Percentiles rank a stretch among this genome's conserved stretches.
Evolutionary conservation across 1,140 invertebrate genomes (phyloP).

Genomic region (Popillia japonica): DNA sequence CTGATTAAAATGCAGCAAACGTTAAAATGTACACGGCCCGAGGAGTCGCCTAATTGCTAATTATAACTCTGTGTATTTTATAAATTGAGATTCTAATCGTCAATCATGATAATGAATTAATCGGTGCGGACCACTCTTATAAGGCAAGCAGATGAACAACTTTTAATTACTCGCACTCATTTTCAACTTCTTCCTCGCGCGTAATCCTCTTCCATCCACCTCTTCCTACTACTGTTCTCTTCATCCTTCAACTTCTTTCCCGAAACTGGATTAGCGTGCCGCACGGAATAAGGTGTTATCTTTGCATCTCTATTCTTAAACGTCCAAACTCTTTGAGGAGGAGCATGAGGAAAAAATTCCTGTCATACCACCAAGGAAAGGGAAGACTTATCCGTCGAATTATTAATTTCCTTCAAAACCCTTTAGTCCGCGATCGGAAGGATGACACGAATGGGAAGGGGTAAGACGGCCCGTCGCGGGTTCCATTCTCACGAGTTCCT

Average conservation of each 20-base stretch:
- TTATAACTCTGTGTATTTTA: conserved; percentile 61
- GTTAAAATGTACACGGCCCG: conserved; percentile 50
- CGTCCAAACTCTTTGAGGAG: neutral
- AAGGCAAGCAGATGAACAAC: conserved; percentile 52
- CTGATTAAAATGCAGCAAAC: conserved; percentile 57
- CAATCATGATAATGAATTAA: conserved; percentile 61
- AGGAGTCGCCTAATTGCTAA: conserved; percentile 55
- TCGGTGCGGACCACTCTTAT: conserved; percentile 51
- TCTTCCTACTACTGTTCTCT: neutral
- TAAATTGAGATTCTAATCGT: conserved; percentile 61
- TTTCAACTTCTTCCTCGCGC: conserved; percentile 26
- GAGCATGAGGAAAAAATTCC: conserved; percentile 14
- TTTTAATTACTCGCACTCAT: conserved; percentile 53
- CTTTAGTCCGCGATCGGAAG: conserved; percentile 1
- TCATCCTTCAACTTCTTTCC: conserved; percentile 14
- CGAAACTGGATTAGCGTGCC: conserved; percentile 23
- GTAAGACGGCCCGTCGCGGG: neutral
- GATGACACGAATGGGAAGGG: neutral
- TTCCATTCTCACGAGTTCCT: neutral
- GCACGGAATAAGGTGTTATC: conserved; percentile 32
- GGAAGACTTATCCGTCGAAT: conserved; percentile 25
- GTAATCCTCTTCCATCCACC: conserved; percentile 20
- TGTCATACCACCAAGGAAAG: neutral
- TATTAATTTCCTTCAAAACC: conserved; percentile 21
- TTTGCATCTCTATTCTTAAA: conserved; percentile 24